Evolutionary conservation across 2,797 vertebrate genomes (phyloP).

Genomic region (Chelon labrosus): DNA sequence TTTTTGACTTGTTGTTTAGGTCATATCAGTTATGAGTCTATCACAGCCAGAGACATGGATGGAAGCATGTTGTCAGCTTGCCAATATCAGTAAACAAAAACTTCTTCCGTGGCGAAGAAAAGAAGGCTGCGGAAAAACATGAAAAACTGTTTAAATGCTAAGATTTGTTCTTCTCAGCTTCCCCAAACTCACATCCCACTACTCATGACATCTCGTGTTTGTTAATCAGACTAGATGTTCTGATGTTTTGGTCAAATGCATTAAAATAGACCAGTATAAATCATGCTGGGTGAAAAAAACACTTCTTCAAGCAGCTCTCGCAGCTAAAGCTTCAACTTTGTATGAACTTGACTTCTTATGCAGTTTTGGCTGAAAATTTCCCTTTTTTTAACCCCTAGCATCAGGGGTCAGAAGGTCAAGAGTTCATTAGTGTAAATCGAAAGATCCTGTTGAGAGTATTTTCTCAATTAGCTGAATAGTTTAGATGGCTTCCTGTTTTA

Average conservation of each 20-base stretch:
- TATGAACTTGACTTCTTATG: neutral
- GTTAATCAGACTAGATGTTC: neutral
- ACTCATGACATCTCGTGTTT: neutral
- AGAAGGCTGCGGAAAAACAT: too few species aligned
- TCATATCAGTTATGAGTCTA: neutral
- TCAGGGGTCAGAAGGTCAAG: constrained; percentile 36
- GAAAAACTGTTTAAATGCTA: too few species aligned
- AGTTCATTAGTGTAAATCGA: neutral
- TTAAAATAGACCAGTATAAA: neutral
- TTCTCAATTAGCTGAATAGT: neutral
- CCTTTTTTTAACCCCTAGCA: neutral
- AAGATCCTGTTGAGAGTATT: neutral
- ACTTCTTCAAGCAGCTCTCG: neutral
- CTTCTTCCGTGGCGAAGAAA: neutral
- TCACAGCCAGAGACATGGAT: neutral
- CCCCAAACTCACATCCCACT: too few species aligned
- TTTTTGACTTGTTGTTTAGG: neutral
- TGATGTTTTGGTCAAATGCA: neutral
- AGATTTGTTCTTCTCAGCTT: neutral
- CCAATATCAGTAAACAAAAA: neutral
- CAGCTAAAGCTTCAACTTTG: neutral
- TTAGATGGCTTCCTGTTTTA: neutral
- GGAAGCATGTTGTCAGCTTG: too few species aligned
- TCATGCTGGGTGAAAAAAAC: neutral
- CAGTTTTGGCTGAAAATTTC: neutral